Evolutionary conservation across 1,140 invertebrate genomes (phyloP), one percentile per base, ranked within the genome.

Genomic region (Hylaeus anthracinus): DNA sequence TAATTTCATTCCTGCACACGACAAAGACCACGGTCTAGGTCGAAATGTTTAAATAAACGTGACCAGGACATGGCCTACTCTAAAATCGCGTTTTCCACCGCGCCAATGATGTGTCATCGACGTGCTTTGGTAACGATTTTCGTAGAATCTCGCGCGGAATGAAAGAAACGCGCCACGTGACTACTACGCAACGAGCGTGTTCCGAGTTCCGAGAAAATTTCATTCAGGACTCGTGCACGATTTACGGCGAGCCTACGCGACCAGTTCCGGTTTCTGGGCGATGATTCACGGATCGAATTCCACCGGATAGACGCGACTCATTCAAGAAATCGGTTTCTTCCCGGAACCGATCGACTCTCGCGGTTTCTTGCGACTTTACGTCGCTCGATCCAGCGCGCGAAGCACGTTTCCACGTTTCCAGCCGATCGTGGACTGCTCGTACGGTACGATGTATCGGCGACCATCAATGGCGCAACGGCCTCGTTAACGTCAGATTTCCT

Each of bases 161-260:
- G 74, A 76, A 82, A 82, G 71, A 81, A 67, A 74, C 60, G 37
- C 53, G 56, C 55, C 48, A 15, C n/a, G 48, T 56, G 43, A 65
- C 48, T 65, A 64, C 45, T 76, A 79, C 60, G 63, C 55, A 53
- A 69, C n/a, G 37, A 8, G 45, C 69, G 58, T 67, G 73, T 73
- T 72, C 39, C 73, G 37, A 37, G 56, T 88, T 87, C 86, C 58
- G 61, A 85, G 86, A 85, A 87, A 83, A 79, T 79, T 88, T 87
- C 86, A 88, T 88, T 88, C 76, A 85, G 9, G 26, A 87, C 81
- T 80, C 26, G 60, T 14, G 67, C 61, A 66, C 60, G 72, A 82
- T 85, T 79, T 72, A 80, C 78, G 64, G 26, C 37, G 41, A 48
- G 58, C 65, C 72, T 37, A 41, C 67, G 56, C 61, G 45, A 48